Percentiles rank a stretch among this genome's conserved stretches.
These are phyloP conservation scores for Thunnus maccoyii DNA, from an alignment of 2,113 vertebrate genomes.

Conservation along the genomic window DNA sequence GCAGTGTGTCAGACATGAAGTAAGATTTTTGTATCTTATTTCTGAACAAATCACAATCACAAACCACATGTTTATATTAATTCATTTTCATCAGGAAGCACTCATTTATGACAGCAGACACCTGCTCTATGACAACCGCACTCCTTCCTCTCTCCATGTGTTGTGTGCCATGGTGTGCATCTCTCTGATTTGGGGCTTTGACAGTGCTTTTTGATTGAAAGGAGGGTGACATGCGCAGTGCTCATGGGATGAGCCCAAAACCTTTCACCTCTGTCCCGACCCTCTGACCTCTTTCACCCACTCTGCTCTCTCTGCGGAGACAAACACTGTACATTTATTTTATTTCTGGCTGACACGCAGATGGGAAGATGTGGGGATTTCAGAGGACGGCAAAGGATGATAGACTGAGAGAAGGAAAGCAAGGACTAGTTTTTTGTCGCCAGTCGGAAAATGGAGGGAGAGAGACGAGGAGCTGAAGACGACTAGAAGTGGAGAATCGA, in stretches of 20 bases:
- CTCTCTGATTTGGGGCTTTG: slow-evolving; percentile 42
- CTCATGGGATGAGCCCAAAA: slow-evolving; percentile 69
- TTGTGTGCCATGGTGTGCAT: slow-evolving; percentile 18
- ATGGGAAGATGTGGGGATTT: slow-evolving; percentile 47
- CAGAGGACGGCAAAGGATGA: slow-evolving; percentile 27
- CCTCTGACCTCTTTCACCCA: slow-evolving; percentile 62
- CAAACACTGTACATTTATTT: slow-evolving; percentile 48
- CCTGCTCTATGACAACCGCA: background rate
- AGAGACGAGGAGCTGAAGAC: background rate
- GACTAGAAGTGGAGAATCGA: background rate
- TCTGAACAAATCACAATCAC: slow-evolving; percentile 24
- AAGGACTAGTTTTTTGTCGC: slow-evolving; percentile 8
- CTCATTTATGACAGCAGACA: slow-evolving; percentile 19
- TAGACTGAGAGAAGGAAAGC: slow-evolving; percentile 20
- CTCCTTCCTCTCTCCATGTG: slow-evolving; percentile 1
- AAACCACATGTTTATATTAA: slow-evolving; percentile 7
- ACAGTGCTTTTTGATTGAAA: slow-evolving; percentile 64
- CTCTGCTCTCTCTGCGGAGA: slow-evolving; percentile 57
- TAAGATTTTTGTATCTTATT: background rate
- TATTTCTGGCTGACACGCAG: slow-evolving; percentile 60
- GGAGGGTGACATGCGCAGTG: slow-evolving; percentile 62
- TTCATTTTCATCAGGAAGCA: slow-evolving; percentile 10
- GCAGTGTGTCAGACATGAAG: background rate
- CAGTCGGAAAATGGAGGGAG: background rate
- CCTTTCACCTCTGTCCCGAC: slow-evolving; percentile 66